Conservation (phyloP, 2,113 vertebrate genomes). For the Hyla sarda region DNA sequence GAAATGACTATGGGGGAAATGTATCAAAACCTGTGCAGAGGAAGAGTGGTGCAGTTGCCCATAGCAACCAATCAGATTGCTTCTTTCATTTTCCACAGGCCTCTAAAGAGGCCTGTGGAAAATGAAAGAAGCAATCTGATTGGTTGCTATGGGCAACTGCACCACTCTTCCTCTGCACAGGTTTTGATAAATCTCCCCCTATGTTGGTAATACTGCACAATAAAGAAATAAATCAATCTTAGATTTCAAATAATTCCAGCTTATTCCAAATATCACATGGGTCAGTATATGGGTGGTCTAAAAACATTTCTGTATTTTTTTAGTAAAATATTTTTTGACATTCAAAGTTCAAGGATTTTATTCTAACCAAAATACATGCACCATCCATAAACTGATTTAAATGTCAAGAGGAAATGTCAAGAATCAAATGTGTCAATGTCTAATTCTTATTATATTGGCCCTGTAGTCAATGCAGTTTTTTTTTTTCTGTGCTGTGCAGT, state of each 20-base stretch:
- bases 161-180: no score
- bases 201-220: not conserved
- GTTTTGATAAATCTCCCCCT: no score
- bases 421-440: not conserved
- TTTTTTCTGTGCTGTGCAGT: not conserved
- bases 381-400: constrained; percentile 32
- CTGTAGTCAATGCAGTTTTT: not conserved
- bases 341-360: not conserved
- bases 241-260: not conserved
- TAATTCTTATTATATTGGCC: not conserved
- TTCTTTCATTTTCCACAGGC: no score
- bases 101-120: no score
- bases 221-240: not conserved
- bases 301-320: not conserved
- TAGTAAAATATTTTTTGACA: not conserved
- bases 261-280: not conserved
- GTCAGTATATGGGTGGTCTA: constrained; percentile 21
- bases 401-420: not conserved
- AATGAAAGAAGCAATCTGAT: no score
- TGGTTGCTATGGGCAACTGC: no score
- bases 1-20: not conserved
- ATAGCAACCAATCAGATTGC: no score
- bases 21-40: no score
- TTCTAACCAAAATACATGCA: not conserved
- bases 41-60: no score